These are phyloP conservation scores for Sinosuthora webbiana DNA, from an alignment of 2,113 vertebrate genomes.

Conservation along the genomic window DNA sequence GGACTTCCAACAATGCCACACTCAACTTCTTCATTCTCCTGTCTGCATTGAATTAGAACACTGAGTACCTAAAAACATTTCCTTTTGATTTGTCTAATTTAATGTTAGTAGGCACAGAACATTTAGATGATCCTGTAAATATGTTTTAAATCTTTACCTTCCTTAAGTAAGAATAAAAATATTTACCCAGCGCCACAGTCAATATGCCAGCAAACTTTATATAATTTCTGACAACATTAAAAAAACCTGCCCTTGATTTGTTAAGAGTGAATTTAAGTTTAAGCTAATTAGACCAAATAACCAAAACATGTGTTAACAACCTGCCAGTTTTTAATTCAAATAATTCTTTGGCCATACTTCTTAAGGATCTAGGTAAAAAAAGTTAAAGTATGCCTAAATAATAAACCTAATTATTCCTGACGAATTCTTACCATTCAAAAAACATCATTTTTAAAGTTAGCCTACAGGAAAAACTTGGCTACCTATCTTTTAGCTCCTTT, in stretches of 20 bases:
- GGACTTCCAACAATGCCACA: neutral
- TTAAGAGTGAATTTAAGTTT: conserved; percentile 41
- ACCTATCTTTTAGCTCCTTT: neutral
- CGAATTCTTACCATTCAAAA: conserved; percentile 25
- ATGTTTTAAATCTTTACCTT: conserved; percentile 4
- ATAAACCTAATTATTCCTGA: conserved; percentile 5
- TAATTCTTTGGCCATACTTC: conserved; percentile 9
- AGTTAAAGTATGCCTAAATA: conserved; percentile 31
- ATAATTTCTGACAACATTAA: neutral
- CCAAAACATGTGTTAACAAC: conserved; percentile 32
- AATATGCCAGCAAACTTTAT: neutral
- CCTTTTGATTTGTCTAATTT: conserved; percentile 10
- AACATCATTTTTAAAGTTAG: neutral
- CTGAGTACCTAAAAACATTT: neutral
- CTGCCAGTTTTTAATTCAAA: conserved; percentile 27
- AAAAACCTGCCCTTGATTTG: conserved; percentile 41
- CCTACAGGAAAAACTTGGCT: neutral
- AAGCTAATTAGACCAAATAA: conserved; percentile 56
- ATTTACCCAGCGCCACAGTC: neutral
- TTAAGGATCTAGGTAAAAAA: conserved; percentile 42
- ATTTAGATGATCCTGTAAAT: conserved; percentile 10
- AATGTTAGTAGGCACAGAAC: neutral
- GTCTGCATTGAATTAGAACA: neutral
- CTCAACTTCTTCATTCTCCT: neutral
- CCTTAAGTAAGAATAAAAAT: conserved; percentile 2